Base-by-base conservation (phyloP, 1,140 invertebrate genomes). In the Hesperophylax magnus region DNA sequence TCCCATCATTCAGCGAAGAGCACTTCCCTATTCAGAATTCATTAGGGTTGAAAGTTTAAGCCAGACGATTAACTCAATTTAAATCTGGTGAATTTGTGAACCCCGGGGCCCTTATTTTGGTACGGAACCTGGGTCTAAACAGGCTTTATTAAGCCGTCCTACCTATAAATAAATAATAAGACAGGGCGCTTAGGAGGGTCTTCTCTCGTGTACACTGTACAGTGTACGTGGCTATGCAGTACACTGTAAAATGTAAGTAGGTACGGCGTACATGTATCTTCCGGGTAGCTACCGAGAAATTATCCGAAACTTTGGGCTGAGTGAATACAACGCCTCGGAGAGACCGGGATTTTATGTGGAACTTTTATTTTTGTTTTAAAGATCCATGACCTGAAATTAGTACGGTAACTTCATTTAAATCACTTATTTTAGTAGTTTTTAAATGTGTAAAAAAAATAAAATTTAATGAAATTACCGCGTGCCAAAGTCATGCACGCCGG, bases 101-200 rank as follows among this genome's bases (percentile, higher is more conserved):
- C 22, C 63, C 63, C 17, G 7, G 11, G 27, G 27, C 27, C 7
- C 63, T 31, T 65, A 65, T 65, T 65, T 27, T 65, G 22, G 17
- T n/a, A 65, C 27, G 27, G 63, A 65, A 65, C 27, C 63, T 22
- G 27, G 63, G 63, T 27, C 63, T 65, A 24, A 34, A 34, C 22
- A 65, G 27, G 63, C 63, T 65, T 65, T 65, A 65, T 34, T 24
- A 65, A 31, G 63, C 63, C 27, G 63, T 65, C 63, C 63, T 65
- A 27, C 27, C 63, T 65, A 34, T 65, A 65, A 65, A 65, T 65
- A 65, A 65, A 65, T 65, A 65, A 65, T 65, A 22, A 24, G 58
- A 61, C 58, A 61, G 24, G 58, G 18, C 58, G 58, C 39, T 61
- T 9, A 20, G 58, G 58, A 61, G 18, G 58, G 18, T 20, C 2